Evolutionary conservation across 2,797 vertebrate species (phyloP).

Genomic region (Falco concolor): DNA sequence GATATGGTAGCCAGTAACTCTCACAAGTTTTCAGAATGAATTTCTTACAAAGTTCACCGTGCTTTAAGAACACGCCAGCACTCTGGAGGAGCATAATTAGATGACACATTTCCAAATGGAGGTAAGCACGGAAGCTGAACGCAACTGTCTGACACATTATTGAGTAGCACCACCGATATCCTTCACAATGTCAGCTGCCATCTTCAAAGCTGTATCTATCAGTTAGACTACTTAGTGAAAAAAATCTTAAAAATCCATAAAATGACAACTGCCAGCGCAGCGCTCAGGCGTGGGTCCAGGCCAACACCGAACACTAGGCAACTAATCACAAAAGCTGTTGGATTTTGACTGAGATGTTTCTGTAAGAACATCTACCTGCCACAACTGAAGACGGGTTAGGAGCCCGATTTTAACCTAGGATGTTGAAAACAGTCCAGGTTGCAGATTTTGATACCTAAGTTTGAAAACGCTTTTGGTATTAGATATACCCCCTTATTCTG

Average conservation of each 20-base stretch:
- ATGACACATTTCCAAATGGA: not conserved
- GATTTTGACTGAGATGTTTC: not conserved
- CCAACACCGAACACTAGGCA: accelerated
- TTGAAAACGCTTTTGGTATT: not conserved
- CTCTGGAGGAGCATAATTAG: not conserved
- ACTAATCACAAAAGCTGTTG: not conserved
- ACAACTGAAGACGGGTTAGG: not conserved
- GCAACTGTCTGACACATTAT: accelerated
- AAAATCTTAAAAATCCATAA: not conserved
- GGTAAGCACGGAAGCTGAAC: not conserved
- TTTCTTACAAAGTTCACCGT: not conserved
- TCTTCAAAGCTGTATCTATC: not conserved
- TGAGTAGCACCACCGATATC: not conserved
- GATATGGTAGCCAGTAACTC: not conserved
- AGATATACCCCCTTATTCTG: not conserved
- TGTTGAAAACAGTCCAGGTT: not conserved
- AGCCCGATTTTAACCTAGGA: not conserved
- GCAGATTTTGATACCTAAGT: not conserved
- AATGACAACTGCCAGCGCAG: not conserved
- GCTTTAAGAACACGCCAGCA: not conserved
- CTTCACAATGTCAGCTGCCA: not conserved
- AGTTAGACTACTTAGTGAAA: not conserved
- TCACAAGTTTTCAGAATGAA: not conserved
- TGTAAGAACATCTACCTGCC: not conserved
- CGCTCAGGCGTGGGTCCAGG: not conserved